Percentiles rank a stretch among this genome's conserved stretches.
These are phyloP conservation scores for Neodiprion virginianus DNA, from an alignment of 1,140 invertebrate genomes.

Conservation along the genomic window DNA sequence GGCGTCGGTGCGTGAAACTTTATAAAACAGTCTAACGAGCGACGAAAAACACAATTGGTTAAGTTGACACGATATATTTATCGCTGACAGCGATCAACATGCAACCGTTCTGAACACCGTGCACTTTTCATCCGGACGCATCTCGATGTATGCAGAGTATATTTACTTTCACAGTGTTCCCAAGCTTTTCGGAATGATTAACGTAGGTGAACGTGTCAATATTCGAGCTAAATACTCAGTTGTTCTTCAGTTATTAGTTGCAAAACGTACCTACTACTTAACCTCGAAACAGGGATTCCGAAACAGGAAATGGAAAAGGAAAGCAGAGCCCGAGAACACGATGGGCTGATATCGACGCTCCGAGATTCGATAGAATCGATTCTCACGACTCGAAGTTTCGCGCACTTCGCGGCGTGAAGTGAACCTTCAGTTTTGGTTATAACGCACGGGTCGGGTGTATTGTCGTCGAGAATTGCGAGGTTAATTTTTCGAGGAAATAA, in stretches of 20 bases:
- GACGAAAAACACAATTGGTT: background rate
- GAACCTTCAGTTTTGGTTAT: too few species aligned
- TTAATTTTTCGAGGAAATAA: background rate
- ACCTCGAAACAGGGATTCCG: conserved; percentile 19
- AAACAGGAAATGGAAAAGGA: conserved; percentile 32
- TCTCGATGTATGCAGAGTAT: conserved; percentile 23
- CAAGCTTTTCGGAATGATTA: background rate
- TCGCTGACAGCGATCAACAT: conserved; percentile 11
- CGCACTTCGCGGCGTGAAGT: too few species aligned
- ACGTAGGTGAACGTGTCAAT: conserved; percentile 11
- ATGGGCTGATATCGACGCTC: background rate
- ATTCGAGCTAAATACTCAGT: conserved; percentile 28
- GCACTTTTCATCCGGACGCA: conserved; percentile 37
- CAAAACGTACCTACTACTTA: conserved; percentile 26
- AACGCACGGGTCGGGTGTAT: too few species aligned
- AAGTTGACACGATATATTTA: conserved; percentile 3
- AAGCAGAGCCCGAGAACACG: conserved; percentile 2
- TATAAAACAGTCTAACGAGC: too few species aligned
- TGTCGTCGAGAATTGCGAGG: too few species aligned
- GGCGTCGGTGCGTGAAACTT: background rate
- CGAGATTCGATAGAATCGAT: background rate
- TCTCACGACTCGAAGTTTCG: background rate
- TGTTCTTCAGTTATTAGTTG: conserved; percentile 29
- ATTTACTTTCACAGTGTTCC: background rate
- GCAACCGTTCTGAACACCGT: conserved; percentile 1